Conservation (phyloP, 2,888 invertebrate species). For the Neocrepidodera transversa region DNA sequence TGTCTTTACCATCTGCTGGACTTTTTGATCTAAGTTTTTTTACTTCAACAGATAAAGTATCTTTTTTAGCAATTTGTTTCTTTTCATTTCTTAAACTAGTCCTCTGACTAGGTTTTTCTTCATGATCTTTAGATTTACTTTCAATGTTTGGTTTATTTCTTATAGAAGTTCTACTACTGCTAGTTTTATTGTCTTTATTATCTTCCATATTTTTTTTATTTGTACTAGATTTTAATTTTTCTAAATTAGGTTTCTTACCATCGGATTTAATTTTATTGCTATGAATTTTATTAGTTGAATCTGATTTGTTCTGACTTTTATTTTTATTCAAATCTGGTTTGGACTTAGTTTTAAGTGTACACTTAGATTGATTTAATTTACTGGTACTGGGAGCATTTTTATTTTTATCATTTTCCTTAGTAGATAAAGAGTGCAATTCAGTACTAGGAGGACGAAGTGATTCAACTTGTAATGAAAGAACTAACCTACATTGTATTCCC, state of each 20-base stretch:
- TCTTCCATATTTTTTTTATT: not conserved
- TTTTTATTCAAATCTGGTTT: not conserved
- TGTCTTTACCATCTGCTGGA: not conserved
- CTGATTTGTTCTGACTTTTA: not conserved
- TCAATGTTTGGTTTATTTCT: not conserved
- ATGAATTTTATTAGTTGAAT: not conserved
- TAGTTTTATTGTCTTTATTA: not conserved
- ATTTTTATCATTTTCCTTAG: slow-evolving; percentile 23
- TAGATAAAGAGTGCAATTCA: slow-evolving; percentile 67
- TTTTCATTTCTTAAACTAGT: not conserved
- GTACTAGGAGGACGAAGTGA: slow-evolving; percentile 72
- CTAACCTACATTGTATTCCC: slow-evolving; percentile 81
- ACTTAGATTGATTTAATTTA: slow-evolving; percentile 26
- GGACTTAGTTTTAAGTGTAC: slow-evolving; percentile 2
- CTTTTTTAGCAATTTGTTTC: slow-evolving; percentile 5
- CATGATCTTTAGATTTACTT: not conserved
- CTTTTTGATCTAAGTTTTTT: not conserved
- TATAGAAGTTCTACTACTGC: no score
- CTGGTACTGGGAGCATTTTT: not conserved
- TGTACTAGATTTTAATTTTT: not conserved
- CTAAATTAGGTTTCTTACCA: not conserved
- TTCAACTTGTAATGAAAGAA: slow-evolving; percentile 81
- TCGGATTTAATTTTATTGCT: slow-evolving; percentile 18
- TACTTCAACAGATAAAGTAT: not conserved
- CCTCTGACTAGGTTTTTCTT: not conserved